Conservation (phyloP, 2,888 invertebrate species). For the Chaitophorus viminalis region DNA sequence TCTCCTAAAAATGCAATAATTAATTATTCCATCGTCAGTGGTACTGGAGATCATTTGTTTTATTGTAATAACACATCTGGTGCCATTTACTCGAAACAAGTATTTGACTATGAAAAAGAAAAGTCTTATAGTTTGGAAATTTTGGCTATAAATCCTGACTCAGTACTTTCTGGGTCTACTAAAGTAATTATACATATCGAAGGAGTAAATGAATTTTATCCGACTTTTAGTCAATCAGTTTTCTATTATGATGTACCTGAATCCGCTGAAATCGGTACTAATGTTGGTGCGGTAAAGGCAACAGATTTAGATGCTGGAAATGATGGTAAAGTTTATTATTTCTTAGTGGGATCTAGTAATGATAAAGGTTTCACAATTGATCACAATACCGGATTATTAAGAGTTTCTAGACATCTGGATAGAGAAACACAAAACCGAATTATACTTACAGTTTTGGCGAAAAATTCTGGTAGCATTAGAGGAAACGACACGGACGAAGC, state of each 20-base stretch:
- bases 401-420: conserved; percentile 83
- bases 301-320: conserved; percentile 89
- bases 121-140: conserved; percentile 79
- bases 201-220: conserved; percentile 89
- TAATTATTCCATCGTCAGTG: conserved; percentile 83
- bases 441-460: conserved; percentile 90
- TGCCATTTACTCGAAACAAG: conserved; percentile 77
- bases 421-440: conserved; percentile 90
- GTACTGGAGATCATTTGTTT: conserved; percentile 80
- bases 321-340: conserved; percentile 88
- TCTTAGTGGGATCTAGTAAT: conserved; percentile 93
- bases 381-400: conserved; percentile 83
- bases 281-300: conserved; percentile 86
- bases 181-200: conserved; percentile 80
- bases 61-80: conserved; percentile 82
- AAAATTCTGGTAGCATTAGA: conserved; percentile 91
- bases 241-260: conserved; percentile 94
- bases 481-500: conserved; percentile 97
- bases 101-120: conserved; percentile 89
- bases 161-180: conserved; percentile 80
- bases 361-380: conserved; percentile 90
- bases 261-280: conserved; percentile 85
- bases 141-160: conserved; percentile 87
- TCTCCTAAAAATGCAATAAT: conserved; percentile 88
- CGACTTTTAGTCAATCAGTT: conserved; percentile 86